These are phyloP conservation scores for Anarhynchus alexandrinus DNA, from an alignment of 2,113 vertebrate species.

Conservation along the genomic window DNA sequence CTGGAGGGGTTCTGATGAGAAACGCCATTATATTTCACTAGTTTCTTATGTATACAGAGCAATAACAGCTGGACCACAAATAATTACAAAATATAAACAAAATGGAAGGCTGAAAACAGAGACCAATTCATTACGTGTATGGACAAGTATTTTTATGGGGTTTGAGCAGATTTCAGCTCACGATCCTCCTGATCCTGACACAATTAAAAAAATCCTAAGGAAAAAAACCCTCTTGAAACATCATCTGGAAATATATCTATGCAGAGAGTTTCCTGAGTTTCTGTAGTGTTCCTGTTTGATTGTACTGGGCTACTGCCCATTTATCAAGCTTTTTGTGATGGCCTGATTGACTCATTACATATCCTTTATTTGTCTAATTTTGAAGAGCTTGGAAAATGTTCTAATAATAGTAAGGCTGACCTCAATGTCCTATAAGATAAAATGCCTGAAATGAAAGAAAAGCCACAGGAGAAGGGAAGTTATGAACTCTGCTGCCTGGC, in stretches of 20 bases:
- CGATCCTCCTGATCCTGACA: background rate
- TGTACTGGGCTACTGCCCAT: background rate
- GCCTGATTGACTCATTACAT: background rate
- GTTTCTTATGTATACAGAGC: slow-evolving; percentile 14
- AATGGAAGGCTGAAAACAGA: slow-evolving; percentile 18
- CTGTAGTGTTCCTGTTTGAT: background rate
- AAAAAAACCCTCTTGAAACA: background rate
- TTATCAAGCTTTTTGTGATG: background rate
- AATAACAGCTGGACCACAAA: slow-evolving; percentile 14
- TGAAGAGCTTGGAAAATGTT: background rate
- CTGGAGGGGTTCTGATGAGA: slow-evolving; percentile 16
- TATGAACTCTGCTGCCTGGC: background rate
- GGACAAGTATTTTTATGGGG: background rate
- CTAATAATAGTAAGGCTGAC: background rate
- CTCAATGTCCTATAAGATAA: background rate
- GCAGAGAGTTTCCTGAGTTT: background rate
- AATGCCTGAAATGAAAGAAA: background rate
- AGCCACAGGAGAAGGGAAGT: background rate
- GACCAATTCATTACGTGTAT: background rate
- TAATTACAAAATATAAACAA: slow-evolving; percentile 42
- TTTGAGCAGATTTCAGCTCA: background rate
- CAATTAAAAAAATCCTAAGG: background rate
- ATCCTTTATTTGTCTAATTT: background rate
- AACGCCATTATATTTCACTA: slow-evolving; percentile 24
- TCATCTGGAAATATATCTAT: background rate